Conservation (phyloP, 2,797 vertebrate species). For the Sciurus carolinensis region DNA sequence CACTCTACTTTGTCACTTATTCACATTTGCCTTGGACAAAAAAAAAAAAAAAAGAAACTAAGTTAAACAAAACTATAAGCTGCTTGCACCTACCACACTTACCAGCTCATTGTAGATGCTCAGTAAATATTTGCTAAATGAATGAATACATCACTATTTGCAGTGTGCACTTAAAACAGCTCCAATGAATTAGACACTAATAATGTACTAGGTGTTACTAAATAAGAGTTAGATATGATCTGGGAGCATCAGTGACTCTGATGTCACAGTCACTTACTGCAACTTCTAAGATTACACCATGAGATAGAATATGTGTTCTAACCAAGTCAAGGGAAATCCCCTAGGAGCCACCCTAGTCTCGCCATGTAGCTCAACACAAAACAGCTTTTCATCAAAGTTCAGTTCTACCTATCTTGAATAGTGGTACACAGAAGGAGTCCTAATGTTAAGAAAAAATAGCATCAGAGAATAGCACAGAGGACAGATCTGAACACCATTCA, state of each 20-base stretch:
- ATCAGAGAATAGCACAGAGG: not conserved
- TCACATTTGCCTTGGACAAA: fast-evolving
- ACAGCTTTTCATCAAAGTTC: slow-evolving; percentile 66
- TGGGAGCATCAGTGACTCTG: slow-evolving; percentile 32
- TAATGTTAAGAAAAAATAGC: not conserved
- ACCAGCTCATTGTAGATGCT: not conserved
- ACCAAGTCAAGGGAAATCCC: slow-evolving; percentile 74
- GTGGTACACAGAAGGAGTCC: not conserved
- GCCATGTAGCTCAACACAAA: slow-evolving; percentile 66
- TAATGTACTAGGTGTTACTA: slow-evolving; percentile 37
- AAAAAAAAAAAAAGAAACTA: not conserved
- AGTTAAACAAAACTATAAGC: not conserved
- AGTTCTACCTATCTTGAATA: slow-evolving; percentile 17
- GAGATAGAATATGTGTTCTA: slow-evolving; percentile 62
- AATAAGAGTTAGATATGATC: slow-evolving; percentile 61
- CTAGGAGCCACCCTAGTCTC: slow-evolving; percentile 54
- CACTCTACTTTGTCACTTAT: not conserved
- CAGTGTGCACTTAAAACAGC: slow-evolving; percentile 34
- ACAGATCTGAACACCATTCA: slow-evolving; percentile 57
- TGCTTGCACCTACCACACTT: not conserved
- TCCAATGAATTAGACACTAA: slow-evolving; percentile 45
- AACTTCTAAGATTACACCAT: slow-evolving; percentile 76
- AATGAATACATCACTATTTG: slow-evolving; percentile 35
- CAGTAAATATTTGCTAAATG: slow-evolving; percentile 43
- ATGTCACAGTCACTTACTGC: slow-evolving; percentile 64